A percentile compares a stretch with the other conserved stretches of the same genome.
Conservation (phyloP, 2,888 invertebrate species). For the Nymphalis polychloros region DNA sequence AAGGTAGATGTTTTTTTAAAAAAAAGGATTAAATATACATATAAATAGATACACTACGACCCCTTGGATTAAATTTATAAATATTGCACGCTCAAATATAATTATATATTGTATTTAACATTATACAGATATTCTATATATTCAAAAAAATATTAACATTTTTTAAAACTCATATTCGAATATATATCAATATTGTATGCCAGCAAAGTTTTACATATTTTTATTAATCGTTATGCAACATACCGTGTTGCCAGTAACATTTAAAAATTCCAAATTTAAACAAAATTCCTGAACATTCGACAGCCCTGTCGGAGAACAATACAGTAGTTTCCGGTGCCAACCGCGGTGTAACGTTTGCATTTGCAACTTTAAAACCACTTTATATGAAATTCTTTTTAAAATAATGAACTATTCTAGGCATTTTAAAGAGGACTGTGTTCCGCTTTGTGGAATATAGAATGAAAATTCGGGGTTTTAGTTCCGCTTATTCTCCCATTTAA, state of each 20-base stretch:
- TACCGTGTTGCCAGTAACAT: not conserved
- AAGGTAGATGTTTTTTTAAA: too few relatives aligned
- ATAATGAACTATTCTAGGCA: conserved; percentile 24
- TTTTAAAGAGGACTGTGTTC: conserved; percentile 9
- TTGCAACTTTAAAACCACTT: conserved; percentile 24
- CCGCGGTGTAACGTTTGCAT: conserved; percentile 22
- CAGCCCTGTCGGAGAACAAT: conserved; percentile 20
- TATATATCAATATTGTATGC: too few relatives aligned
- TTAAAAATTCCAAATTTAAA: conserved; percentile 1
- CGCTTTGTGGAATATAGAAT: conserved; percentile 7
- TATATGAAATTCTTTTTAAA: conserved; percentile 23
- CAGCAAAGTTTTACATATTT: too few relatives aligned
- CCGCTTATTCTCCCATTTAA: conserved; percentile 6
- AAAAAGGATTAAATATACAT: too few relatives aligned
- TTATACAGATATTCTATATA: too few relatives aligned
- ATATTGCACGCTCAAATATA: too few relatives aligned
- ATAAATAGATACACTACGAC: too few relatives aligned
- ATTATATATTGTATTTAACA: too few relatives aligned
- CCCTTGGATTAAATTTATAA: too few relatives aligned
- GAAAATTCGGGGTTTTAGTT: not conserved
- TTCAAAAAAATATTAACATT: too few relatives aligned
- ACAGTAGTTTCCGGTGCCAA: conserved; percentile 9
- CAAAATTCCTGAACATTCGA: conserved; percentile 13
- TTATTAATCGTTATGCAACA: not conserved
- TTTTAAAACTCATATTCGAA: too few relatives aligned